Base-by-base conservation (phyloP, 2,888 invertebrate genomes). In the Drosophila austrosaltans region DNA sequence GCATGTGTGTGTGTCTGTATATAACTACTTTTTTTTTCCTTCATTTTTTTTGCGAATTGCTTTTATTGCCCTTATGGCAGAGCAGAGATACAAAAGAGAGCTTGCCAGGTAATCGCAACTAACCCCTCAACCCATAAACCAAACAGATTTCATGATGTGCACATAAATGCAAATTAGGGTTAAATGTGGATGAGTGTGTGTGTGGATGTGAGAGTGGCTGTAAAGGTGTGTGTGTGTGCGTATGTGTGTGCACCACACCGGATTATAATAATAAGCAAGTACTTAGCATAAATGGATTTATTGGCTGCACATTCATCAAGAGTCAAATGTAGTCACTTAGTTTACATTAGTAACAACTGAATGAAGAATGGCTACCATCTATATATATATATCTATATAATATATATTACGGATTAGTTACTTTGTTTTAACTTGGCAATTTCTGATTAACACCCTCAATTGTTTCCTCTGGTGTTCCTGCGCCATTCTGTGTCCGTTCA, bases 91-190 rank as follows among this genome's bases (percentile, higher is more conserved):
- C 87, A 83, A 81, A 81, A 83, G 25, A 68, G 48, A 57, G 42
- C 63, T 67, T 70, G 60, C 72, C 87, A 87, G 87, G 84, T 84
- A 87, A 83, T 87, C 82, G 65, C 72, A 75, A 64, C 72, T 72
- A 64, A 53, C 61, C 75, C 48, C 44, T 57, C 60, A 72, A 59
- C 48, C 53, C 69, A 73, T 69, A 78, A 72, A 71, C 75, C 72
- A 77, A 79, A 75, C 66, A 66, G 71, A 67, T 69, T 70, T 70
- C 76, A 28, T 62, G 56, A 73, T 78, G 79, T 82, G 82, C 76
- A 77, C 82, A 87, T 88, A 88, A 86, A 86, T 86, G 88, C 86
- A 86, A 88, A 88, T 88, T 88, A 81, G 88, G 85, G 85, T 88
- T 85, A 86, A 87, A 77, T 82, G 81, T 77, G 78, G 63, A 80